These are phyloP conservation scores for Eriocheir sinensis DNA, from an alignment of 1,140 invertebrate species.

Conservation along the genomic window DNA sequence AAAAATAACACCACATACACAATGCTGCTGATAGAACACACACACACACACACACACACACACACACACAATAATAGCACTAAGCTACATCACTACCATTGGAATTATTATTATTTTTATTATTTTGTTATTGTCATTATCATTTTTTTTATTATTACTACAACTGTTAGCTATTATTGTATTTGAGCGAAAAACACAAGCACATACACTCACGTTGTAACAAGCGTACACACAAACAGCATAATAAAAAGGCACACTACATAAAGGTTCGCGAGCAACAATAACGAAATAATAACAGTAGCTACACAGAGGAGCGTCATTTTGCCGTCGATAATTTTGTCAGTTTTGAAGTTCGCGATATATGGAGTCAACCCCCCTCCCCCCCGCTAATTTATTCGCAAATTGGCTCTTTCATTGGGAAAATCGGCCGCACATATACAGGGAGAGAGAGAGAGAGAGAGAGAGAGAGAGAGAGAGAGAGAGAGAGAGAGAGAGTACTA, in stretches of 20 bases:
- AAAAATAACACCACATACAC: too few relatives aligned
- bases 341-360: background rate
- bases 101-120: too few relatives aligned
- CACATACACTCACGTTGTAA: background rate
- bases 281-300: too few relatives aligned
- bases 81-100: too few relatives aligned
- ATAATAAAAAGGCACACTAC: background rate
- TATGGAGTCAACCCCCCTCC: background rate
- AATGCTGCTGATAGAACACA: too few relatives aligned
- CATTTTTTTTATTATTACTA: too few relatives aligned
- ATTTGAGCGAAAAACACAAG: too few relatives aligned
- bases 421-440: background rate
- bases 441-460: background rate
- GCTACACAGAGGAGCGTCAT: too few relatives aligned
- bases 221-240: background rate
- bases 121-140: too few relatives aligned
- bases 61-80: too few relatives aligned
- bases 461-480: background rate
- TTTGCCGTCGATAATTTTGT: background rate
- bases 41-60: too few relatives aligned
- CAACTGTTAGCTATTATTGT: too few relatives aligned
- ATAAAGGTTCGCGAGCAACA: background rate
- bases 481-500: background rate
- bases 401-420: conserved; percentile 13
- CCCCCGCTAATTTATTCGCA: conserved; percentile 3